Base-by-base conservation (phyloP, 2,888 invertebrate species). In the Drosophila subquinaria region DNA sequence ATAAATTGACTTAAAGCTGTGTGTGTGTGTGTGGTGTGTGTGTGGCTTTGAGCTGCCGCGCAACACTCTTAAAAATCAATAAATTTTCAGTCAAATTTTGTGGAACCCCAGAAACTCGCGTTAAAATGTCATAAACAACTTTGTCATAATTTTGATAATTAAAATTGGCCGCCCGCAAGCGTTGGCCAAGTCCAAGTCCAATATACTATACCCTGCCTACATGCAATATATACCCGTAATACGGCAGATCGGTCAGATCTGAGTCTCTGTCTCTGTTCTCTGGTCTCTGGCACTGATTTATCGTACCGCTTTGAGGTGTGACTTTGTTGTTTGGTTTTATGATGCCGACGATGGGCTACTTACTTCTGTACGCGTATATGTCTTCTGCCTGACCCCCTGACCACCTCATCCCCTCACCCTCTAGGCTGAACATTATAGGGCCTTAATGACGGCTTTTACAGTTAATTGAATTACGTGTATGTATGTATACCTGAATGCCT, bases 91-190 rank as follows among this genome's bases (percentile, higher is more conserved):
- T 63, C 80, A 81, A 81, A 78, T 76, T 87, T 86, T 66, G 45
- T 48, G 66, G 74, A 66, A 51, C 45, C 60, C 56, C 65, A 77
- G 63, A 81, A 79, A 77, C 74, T 62, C 79, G 69, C 72, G 89
- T 89, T 87, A 80, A 87, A 87, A 77, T 79, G 85, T 80, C 86
- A 74, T 87, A 89, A 83, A 83, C 90, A 87, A 90, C 90, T 84
- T 88, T 89, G 89, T 90, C 90, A 90, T 88, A 88, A 90, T 89
- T 90, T 90, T 86, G 88, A 73, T 90, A 90, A 90, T 87, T 90
- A 90, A 88, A 90, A 82, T 74, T 89, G 76, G 76, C 85, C 79
- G 88, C 80, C 85, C 80, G 81, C 69, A 69, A 79, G 73, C 80
- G 55, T 52, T 69, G 65, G 27, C 30, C 64, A 69, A 35, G 43